These are phyloP conservation scores for Spodoptera frugiperda DNA, from an alignment of 1,140 invertebrate species.

Conservation along the genomic window DNA sequence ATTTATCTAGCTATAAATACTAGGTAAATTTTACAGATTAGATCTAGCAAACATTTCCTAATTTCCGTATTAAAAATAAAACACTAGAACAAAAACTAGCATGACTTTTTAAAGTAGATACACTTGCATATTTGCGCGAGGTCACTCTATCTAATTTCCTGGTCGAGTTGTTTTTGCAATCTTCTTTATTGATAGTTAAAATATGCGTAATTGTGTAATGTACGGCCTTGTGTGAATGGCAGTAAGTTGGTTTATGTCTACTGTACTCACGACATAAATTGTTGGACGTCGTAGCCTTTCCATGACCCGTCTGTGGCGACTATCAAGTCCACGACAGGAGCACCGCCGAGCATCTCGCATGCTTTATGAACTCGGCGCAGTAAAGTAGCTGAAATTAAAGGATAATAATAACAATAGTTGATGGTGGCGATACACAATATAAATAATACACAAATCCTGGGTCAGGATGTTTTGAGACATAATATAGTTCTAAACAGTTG, in stretches of 20 bases:
- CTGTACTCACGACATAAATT: slow-evolving; percentile 86
- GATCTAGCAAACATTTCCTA: too few relatives aligned
- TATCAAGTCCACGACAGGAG: slow-evolving; percentile 81
- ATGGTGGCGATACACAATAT: too few relatives aligned
- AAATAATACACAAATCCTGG: too few relatives aligned
- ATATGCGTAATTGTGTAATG: slow-evolving; percentile 28
- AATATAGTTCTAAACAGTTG: too few relatives aligned
- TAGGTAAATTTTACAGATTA: too few relatives aligned
- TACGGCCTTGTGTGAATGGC: background rate
- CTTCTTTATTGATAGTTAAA: slow-evolving; percentile 22
- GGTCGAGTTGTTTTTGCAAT: background rate
- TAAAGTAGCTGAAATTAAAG: slow-evolving; percentile 63
- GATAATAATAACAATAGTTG: too few relatives aligned
- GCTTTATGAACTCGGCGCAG: slow-evolving; percentile 67
- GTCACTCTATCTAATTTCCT: slow-evolving; percentile 24
- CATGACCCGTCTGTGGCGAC: slow-evolving; percentile 86
- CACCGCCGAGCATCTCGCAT: slow-evolving; percentile 71
- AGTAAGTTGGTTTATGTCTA: slow-evolving; percentile 1
- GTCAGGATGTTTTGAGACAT: too few relatives aligned
- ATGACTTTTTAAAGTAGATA: background rate
- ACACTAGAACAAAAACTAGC: background rate
- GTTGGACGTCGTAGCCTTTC: slow-evolving; percentile 84
- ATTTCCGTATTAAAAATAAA: too few relatives aligned
- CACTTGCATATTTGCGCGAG: slow-evolving; percentile 5
- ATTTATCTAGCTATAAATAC: too few relatives aligned